Conservation (phyloP, 2,797 vertebrate genomes). For the Sebastes vulpes region DNA sequence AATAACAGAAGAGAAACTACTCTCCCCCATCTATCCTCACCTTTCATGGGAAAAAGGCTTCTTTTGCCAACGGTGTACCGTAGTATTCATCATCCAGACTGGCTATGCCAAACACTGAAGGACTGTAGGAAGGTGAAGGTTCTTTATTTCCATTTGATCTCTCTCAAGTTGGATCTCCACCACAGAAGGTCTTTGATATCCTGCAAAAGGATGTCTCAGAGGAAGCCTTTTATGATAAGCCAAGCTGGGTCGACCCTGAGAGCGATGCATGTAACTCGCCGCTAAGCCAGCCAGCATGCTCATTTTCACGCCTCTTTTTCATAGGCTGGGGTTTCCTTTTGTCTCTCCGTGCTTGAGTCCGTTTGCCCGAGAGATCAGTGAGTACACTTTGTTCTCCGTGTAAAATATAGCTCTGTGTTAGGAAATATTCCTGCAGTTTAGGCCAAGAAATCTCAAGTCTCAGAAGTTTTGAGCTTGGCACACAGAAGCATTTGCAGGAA, state of each 20-base stretch:
- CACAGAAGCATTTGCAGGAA: background rate
- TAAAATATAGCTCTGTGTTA: constrained; percentile 17
- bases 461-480: background rate
- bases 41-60: constrained; percentile 46
- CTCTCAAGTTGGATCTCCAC: constrained; percentile 49
- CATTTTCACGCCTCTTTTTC: constrained; percentile 60
- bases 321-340: constrained; percentile 56
- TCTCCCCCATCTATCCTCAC: constrained; percentile 10
- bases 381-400: constrained; percentile 50
- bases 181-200: constrained; percentile 68
- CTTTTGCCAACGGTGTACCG: constrained; percentile 20
- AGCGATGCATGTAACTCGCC: constrained; percentile 32
- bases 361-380: constrained; percentile 7
- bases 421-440: constrained; percentile 33
- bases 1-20: background rate
- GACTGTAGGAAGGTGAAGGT: constrained; percentile 56
- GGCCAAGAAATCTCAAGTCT: constrained; percentile 26
- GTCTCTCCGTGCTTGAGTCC: constrained; percentile 31
- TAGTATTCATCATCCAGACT: constrained; percentile 32
- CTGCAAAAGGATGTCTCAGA: constrained; percentile 69
- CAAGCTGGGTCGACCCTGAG: constrained; percentile 60
- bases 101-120: constrained; percentile 36
- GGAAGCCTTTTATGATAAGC: constrained; percentile 72
- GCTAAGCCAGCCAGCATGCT: constrained; percentile 39
- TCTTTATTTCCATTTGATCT: constrained; percentile 71